Percentiles rank a stretch among this genome's conserved stretches.
phyloP scores from a whole-genome alignment of 2,888 invertebrate species.

The Dolichomitus sp. region DNA sequence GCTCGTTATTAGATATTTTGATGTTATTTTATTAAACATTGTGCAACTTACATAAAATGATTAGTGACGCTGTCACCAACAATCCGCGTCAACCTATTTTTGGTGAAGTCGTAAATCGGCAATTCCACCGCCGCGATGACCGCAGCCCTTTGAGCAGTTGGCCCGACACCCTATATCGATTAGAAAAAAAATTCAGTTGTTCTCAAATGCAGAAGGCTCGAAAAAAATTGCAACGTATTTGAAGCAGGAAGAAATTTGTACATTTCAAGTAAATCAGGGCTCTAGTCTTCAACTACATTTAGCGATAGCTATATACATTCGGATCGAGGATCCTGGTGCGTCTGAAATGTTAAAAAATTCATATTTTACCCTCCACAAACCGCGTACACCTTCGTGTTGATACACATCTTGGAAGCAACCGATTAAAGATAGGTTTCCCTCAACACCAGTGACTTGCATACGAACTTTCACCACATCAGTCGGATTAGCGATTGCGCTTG shows the following conservation, averaged over 20 bases:
- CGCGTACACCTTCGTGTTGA: conserved; percentile 93
- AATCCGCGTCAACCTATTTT: conserved; percentile 90
- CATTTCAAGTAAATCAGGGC: not conserved
- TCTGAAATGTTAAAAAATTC: conserved; percentile 13
- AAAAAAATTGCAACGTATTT: conserved; percentile 30
- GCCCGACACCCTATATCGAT: conserved; percentile 92
- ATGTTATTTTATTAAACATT: conserved; percentile 27
- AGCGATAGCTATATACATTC: conserved; percentile 10
- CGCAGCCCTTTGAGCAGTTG: conserved; percentile 97
- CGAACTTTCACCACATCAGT: conserved; percentile 98
- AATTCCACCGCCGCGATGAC: conserved; percentile 97
- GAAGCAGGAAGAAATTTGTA: not conserved
- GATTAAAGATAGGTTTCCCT: conserved; percentile 87
- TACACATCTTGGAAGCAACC: conserved; percentile 95
- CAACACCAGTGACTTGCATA: conserved; percentile 92
- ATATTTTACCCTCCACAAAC: conserved; percentile 93
- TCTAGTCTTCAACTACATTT: conserved; percentile 13
- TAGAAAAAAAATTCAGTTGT: conserved; percentile 40
- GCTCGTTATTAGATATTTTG: conserved; percentile 19
- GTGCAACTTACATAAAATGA: conserved; percentile 92
- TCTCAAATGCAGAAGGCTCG: conserved; percentile 16
- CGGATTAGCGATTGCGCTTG: conserved; percentile 98
- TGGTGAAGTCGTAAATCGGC: conserved; percentile 97
- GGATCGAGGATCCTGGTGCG: conserved; percentile 1
- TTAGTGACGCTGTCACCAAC: conserved; percentile 94